Base-by-base conservation (phyloP, 1,140 invertebrate genomes). In the Drosophila subpulchrella region DNA sequence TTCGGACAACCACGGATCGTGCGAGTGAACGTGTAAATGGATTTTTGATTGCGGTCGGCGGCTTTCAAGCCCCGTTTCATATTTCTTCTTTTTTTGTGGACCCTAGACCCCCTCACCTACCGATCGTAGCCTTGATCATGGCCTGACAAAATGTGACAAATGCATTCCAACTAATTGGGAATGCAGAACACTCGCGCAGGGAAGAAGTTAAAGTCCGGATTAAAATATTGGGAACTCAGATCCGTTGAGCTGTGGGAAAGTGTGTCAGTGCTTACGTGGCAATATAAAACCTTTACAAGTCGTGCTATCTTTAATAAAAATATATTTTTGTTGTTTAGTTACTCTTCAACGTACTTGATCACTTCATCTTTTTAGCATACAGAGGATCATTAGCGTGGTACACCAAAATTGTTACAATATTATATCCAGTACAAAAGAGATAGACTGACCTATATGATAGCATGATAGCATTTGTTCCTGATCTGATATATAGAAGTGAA, bases 1-100 rank as follows among this genome's bases (percentile, higher is more conserved):
- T 55, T 50, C 10, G 60, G 39, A 54, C 39, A 51, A 55, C 42
- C 54, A 51, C 51, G 46, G 27, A 60, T 47, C 60, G 54, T 67
- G 67, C 61, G 57, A 61, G 36, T 72, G 60, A 70, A 86, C 83
- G 80, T 88, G 83, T 82, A 82, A 86, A 86, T 86, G 76, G 84
- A 42, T 71, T 88, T 86, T 88, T 83, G 79, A 88, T 88, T 88
- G 80, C 84, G 65, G 67, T 67, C 83, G 76, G 83, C 70, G 20
- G 61, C 47, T 55, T 74, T 68, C 53, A 76, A 71, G 63, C 46
- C 47, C 47, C 32, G 36, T 38, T 66, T 63, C 51, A 44, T 47
- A 34, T 54, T 36, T 57, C 41, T 36, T 54, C 57, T 66, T 73
- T 15, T 54, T 60, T 66, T 77, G 11, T 24, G 7, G 8, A 7